Evolutionary conservation across 2,113 vertebrate species (phyloP).

Genomic region (Pteropus alecto): DNA sequence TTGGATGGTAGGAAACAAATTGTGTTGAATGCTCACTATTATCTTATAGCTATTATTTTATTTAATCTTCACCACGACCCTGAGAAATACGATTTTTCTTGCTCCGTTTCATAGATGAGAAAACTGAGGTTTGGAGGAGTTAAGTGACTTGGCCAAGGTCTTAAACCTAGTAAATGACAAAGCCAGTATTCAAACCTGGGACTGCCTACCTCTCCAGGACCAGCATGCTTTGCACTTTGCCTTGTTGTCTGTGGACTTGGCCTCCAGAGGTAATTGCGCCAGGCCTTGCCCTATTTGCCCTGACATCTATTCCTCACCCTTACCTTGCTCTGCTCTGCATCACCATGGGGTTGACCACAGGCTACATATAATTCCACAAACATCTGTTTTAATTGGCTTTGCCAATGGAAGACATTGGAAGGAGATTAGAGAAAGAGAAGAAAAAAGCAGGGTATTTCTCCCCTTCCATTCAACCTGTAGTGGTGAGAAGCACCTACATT

Average conservation of each 20-base stretch:
- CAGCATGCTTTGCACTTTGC: neutral
- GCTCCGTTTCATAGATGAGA: neutral
- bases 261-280: neutral
- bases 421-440: neutral
- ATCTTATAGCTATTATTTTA: neutral
- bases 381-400: neutral
- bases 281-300: neutral
- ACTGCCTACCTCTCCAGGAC: neutral
- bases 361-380: neutral
- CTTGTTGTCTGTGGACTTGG: neutral
- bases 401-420: neutral
- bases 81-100: neutral
- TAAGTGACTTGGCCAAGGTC: neutral
- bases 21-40: neutral
- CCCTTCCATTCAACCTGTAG: neutral
- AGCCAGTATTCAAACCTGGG: neutral
- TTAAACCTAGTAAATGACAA: neutral
- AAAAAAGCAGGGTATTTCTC: neutral
- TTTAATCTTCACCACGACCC: neutral
- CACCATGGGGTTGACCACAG: neutral
- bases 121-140: neutral
- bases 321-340: neutral
- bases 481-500: neutral
- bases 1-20: neutral
- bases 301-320: neutral